These are phyloP conservation scores for Frankliniella fusca DNA, from an alignment of 2,888 invertebrate species.

Conservation along the genomic window DNA sequence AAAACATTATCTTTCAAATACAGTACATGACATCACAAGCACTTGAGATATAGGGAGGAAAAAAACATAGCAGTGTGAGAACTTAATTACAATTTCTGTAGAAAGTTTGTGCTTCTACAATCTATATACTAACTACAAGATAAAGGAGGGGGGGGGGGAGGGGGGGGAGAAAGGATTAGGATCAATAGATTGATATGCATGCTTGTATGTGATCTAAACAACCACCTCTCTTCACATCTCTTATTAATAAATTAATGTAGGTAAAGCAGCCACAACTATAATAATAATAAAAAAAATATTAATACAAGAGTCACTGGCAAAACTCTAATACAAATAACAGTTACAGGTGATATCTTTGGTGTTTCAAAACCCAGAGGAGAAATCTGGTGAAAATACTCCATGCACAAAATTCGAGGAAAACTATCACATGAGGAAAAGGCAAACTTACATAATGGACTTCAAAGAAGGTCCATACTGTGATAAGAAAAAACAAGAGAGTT, in stretches of 20 bases:
- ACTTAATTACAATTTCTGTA: too few species aligned
- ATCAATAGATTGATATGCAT: too few species aligned
- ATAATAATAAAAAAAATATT: neutral
- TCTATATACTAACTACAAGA: too few species aligned
- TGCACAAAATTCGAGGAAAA: neutral
- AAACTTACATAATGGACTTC: slow-evolving; percentile 3
- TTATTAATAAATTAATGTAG: neutral
- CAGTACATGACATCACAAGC: neutral
- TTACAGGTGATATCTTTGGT: neutral
- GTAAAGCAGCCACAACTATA: neutral
- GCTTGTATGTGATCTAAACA: too few species aligned
- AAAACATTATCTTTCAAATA: neutral
- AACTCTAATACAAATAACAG: neutral
- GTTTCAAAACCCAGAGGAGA: neutral
- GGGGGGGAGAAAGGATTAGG: too few species aligned
- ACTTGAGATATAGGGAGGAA: too few species aligned
- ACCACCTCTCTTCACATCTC: too few species aligned
- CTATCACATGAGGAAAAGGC: neutral
- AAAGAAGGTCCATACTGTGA: slow-evolving; percentile 4
- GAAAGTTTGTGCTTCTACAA: too few species aligned
- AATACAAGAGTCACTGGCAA: neutral
- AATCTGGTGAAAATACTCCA: neutral
- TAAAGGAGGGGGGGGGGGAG: too few species aligned
- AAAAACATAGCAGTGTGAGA: too few species aligned
- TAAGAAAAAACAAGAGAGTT: neutral